Percentiles rank a stretch among this genome's conserved stretches.
phyloP scores from a whole-genome alignment of 2,113 vertebrate species.

The Agapornis roseicollis region DNA sequence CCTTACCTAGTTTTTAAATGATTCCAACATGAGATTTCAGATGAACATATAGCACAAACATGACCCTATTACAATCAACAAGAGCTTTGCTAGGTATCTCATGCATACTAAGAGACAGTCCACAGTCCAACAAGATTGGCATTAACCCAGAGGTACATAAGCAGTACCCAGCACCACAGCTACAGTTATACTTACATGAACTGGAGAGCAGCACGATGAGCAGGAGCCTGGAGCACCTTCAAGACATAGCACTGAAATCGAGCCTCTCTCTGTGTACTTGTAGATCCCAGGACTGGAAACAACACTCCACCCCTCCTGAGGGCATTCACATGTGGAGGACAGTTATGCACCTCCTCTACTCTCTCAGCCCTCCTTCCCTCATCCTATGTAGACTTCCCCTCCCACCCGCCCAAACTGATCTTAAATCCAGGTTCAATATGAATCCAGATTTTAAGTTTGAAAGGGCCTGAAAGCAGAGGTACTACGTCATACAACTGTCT shows the following conservation, averaged over 20 bases:
- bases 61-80: neutral
- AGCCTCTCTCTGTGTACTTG: neutral
- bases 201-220: neutral
- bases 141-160: neutral
- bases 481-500: neutral
- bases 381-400: accelerated
- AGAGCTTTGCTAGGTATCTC: neutral
- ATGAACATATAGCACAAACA: neutral
- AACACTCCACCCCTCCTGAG: accelerated
- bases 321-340: accelerated
- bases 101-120: neutral
- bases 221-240: neutral
- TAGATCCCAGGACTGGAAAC: accelerated
- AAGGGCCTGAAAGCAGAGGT: accelerated
- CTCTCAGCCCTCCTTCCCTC: neutral
- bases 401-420: neutral
- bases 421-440: accelerated
- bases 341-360: accelerated
- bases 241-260: accelerated
- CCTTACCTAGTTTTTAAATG: neutral
- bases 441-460: neutral
- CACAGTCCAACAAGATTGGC: neutral
- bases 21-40: neutral
- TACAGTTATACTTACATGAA: neutral
- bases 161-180: neutral